phyloP scores from a whole-genome alignment of 2,113 vertebrate genomes.

The Chloropsis cyanopogon region DNA sequence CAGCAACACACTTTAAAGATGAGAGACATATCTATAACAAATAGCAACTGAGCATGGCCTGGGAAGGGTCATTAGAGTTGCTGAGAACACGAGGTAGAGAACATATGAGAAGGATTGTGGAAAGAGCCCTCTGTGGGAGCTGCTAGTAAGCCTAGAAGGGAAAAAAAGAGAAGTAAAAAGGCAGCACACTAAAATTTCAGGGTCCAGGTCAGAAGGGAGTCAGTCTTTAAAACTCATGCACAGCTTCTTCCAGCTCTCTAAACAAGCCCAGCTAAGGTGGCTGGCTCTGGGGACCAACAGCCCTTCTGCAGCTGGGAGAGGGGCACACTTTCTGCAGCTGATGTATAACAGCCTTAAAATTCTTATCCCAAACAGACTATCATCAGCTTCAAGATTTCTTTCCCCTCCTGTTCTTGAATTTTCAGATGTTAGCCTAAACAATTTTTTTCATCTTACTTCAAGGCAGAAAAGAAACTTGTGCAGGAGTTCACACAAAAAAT shows the following conservation, averaged over 20 bases:
- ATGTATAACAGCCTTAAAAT: background rate
- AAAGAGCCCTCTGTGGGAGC: background rate
- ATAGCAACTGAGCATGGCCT: background rate
- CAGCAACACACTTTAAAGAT: background rate
- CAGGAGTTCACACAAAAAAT: background rate
- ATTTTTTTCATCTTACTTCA: background rate
- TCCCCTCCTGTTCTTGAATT: fast-evolving
- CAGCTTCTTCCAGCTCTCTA: background rate
- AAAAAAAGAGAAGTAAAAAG: background rate
- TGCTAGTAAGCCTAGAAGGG: background rate
- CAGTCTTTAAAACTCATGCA: background rate
- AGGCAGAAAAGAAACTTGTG: background rate
- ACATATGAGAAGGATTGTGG: fast-evolving
- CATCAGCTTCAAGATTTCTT: background rate
- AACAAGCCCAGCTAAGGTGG: background rate
- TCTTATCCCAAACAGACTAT: background rate
- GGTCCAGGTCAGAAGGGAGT: background rate
- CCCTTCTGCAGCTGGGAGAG: background rate
- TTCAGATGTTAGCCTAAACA: background rate
- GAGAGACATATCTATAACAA: background rate
- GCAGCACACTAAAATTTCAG: background rate
- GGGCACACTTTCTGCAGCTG: background rate
- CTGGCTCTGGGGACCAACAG: background rate
- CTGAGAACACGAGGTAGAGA: fast-evolving
- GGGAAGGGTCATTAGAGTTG: background rate